These are phyloP conservation scores for Tragelaphus strepsiceros DNA, from an alignment of 2,113 vertebrate species.

Conservation along the genomic window DNA sequence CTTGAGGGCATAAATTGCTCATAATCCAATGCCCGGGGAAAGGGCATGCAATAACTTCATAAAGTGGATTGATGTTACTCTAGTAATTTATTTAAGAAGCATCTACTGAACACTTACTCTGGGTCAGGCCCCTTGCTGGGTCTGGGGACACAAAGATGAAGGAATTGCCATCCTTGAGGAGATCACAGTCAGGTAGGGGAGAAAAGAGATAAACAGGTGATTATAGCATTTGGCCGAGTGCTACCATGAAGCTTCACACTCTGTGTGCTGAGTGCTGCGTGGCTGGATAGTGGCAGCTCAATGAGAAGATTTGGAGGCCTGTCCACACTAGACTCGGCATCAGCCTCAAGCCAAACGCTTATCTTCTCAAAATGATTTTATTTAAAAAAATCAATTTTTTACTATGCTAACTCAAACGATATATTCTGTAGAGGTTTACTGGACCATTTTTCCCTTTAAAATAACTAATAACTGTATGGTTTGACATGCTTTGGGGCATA, in stretches of 20 bases:
- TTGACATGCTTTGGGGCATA: constrained; percentile 13
- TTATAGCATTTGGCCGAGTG: not conserved
- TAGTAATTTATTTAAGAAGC: constrained; percentile 16
- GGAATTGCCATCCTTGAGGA: not conserved
- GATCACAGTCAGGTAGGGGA: not conserved
- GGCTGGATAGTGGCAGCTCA: not conserved
- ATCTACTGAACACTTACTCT: not conserved
- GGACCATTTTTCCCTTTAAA: constrained; percentile 6
- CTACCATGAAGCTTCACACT: not conserved
- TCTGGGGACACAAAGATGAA: not conserved
- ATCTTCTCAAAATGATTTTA: constrained; percentile 22
- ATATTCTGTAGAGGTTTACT: not conserved
- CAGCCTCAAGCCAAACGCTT: not conserved
- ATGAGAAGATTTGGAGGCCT: not conserved
- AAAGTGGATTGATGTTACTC: not conserved
- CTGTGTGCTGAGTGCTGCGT: not conserved
- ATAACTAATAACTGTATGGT: constrained; percentile 32
- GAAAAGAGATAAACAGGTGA: not conserved
- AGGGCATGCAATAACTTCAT: not conserved
- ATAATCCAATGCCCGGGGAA: not conserved
- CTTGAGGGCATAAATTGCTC: not conserved
- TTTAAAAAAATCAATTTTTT: constrained; percentile 15
- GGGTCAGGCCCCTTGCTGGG: not conserved
- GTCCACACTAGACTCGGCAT: not conserved
- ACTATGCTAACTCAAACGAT: not conserved